Conservation (phyloP, 2,888 invertebrate species). For the Drosophila emarginata region DNA sequence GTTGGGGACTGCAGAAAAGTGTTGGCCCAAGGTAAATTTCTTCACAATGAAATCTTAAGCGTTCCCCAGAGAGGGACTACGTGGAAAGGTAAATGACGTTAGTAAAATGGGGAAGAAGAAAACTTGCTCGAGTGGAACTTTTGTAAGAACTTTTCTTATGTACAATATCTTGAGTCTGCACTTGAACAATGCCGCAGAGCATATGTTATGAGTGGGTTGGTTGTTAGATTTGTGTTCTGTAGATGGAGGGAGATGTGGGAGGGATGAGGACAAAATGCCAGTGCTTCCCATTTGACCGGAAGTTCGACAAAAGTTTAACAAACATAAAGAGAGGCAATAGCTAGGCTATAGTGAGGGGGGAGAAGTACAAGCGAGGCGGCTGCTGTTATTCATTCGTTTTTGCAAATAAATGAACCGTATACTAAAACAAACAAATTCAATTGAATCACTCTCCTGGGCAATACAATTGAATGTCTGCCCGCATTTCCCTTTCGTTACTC, state of each 20-base stretch:
- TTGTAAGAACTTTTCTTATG: conserved; percentile 20
- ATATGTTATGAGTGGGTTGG: conserved; percentile 40
- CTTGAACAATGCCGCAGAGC: conserved; percentile 65
- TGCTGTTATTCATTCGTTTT: conserved; percentile 71
- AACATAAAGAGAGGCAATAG: conserved; percentile 15
- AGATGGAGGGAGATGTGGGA: too few species aligned
- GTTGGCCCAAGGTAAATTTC: conserved; percentile 58
- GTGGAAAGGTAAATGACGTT: conserved; percentile 19
- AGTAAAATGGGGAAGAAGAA: conserved; percentile 20
- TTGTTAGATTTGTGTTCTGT: too few species aligned
- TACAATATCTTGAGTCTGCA: conserved; percentile 57
- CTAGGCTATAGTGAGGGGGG: neutral
- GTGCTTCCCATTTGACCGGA: conserved; percentile 71
- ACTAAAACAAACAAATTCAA: conserved; percentile 79
- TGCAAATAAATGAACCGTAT: conserved; percentile 77
- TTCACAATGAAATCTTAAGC: conserved; percentile 77
- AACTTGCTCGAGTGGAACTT: conserved; percentile 48
- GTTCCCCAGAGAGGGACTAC: conserved; percentile 63
- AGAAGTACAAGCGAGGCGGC: neutral
- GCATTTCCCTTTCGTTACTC: conserved; percentile 25
- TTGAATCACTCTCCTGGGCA: conserved; percentile 78
- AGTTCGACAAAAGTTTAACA: conserved; percentile 74
- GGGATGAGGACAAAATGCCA: conserved; percentile 1
- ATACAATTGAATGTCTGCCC: conserved; percentile 73
- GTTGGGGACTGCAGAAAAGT: conserved; percentile 37